Conservation (phyloP, 1,140 invertebrate species). For the Caenorhabditis brenneri region DNA sequence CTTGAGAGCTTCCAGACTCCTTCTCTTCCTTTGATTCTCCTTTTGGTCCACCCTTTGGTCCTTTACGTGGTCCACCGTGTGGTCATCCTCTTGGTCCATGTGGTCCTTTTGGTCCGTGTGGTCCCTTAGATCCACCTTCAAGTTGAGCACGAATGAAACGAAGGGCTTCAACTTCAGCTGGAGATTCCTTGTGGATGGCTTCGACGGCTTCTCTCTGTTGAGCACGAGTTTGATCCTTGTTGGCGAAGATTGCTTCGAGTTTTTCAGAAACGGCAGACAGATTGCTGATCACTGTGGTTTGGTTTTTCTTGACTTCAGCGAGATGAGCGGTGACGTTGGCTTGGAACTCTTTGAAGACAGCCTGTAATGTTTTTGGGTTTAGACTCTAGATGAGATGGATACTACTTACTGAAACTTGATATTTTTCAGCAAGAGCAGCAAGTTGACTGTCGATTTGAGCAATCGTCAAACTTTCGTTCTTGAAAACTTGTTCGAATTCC, state of each 20-base stretch:
- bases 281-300: not conserved
- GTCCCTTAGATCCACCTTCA: not conserved
- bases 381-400: not conserved
- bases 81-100: not conserved
- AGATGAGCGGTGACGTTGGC: not conserved
- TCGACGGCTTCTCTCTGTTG: not conserved
- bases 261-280: not conserved
- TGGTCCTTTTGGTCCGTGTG: not conserved
- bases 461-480: not conserved
- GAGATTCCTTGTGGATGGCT: not conserved
- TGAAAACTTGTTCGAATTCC: not conserved
- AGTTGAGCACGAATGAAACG: not conserved
- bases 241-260: not conserved
- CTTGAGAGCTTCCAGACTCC: no score
- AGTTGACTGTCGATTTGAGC: not conserved
- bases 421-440: slow-evolving; percentile 14
- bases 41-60: not conserved
- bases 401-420: not conserved
- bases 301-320: not conserved
- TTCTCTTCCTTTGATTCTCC: not conserved
- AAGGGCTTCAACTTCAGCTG: not conserved
- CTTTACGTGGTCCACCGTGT: not conserved
- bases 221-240: not conserved
- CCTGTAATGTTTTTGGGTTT: not conserved
- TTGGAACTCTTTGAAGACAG: not conserved